Conservation (phyloP, 2,888 invertebrate genomes). For the Eilema caniola region DNA sequence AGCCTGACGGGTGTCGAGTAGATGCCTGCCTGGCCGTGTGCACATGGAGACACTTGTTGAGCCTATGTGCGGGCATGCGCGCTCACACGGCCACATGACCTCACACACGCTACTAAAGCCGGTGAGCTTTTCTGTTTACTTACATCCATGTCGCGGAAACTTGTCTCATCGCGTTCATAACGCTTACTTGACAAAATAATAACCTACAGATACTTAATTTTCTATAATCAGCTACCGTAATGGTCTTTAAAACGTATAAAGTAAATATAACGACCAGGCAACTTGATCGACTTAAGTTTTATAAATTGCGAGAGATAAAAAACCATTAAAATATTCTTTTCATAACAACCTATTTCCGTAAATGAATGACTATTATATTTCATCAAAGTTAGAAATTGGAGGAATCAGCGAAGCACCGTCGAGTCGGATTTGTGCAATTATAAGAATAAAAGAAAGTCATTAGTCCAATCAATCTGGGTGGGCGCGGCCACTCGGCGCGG, state of each 20-base stretch:
- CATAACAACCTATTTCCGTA: slow-evolving; percentile 59
- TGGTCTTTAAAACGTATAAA: slow-evolving; percentile 13
- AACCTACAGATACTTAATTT: neutral
- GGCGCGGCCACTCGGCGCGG: slow-evolving; percentile 53
- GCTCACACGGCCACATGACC: slow-evolving; percentile 51
- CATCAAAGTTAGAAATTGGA: slow-evolving; percentile 65
- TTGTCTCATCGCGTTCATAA: slow-evolving; percentile 28
- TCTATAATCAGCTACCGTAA: neutral
- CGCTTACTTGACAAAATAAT: slow-evolving; percentile 13
- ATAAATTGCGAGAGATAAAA: slow-evolving; percentile 52
- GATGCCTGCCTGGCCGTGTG: slow-evolving; percentile 50
- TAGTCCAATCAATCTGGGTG: slow-evolving; percentile 78
- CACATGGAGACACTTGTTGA: slow-evolving; percentile 85
- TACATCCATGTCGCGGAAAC: slow-evolving; percentile 10
- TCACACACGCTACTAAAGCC: slow-evolving; percentile 22
- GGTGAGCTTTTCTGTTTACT: slow-evolving; percentile 21
- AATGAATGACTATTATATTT: slow-evolving; percentile 71
- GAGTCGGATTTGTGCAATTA: slow-evolving; percentile 81
- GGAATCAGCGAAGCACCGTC: slow-evolving; percentile 65
- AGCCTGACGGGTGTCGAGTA: slow-evolving; percentile 33
- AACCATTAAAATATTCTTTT: slow-evolving; percentile 48
- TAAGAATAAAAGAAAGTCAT: slow-evolving; percentile 81
- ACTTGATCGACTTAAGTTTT: slow-evolving; percentile 52
- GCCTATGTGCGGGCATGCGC: slow-evolving; percentile 72
- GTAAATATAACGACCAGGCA: slow-evolving; percentile 42